These are phyloP conservation scores for Macrochelys suwanniensis DNA, from an alignment of 2,797 vertebrate genomes.

Conservation along the genomic window DNA sequence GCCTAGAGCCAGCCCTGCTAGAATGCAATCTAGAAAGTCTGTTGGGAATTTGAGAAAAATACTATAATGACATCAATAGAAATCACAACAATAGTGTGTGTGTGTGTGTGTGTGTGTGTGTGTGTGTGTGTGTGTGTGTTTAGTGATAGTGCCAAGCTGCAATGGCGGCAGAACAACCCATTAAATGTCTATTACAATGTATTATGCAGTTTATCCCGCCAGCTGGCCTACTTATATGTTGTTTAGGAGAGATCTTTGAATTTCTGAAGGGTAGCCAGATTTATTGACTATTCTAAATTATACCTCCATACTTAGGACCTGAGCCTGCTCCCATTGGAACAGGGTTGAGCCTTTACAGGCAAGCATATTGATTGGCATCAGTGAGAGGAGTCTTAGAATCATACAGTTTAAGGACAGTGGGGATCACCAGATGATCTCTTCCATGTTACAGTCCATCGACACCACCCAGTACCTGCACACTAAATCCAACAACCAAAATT, in stretches of 20 bases:
- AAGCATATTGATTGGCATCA: neutral
- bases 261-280: neutral
- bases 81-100: rapidly evolving
- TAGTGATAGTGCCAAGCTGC: neutral
- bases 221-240: neutral
- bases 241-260: neutral
- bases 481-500: neutral
- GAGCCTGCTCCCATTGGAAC: neutral
- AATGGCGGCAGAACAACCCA: neutral
- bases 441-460: neutral
- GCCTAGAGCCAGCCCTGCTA: too few relatives aligned
- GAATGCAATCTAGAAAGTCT: neutral
- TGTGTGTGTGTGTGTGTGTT: too few relatives aligned
- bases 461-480: neutral
- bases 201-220: neutral
- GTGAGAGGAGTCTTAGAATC: neutral
- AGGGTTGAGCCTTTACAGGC: neutral
- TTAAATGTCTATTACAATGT: neutral
- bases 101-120: too few relatives aligned
- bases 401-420: neutral
- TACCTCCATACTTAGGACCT: neutral
- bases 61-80: neutral
- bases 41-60: neutral
- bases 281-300: rapidly evolving
- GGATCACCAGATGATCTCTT: neutral